These are phyloP conservation scores for Lycaon pictus DNA, from an alignment of 2,113 vertebrate species.

Conservation along the genomic window DNA sequence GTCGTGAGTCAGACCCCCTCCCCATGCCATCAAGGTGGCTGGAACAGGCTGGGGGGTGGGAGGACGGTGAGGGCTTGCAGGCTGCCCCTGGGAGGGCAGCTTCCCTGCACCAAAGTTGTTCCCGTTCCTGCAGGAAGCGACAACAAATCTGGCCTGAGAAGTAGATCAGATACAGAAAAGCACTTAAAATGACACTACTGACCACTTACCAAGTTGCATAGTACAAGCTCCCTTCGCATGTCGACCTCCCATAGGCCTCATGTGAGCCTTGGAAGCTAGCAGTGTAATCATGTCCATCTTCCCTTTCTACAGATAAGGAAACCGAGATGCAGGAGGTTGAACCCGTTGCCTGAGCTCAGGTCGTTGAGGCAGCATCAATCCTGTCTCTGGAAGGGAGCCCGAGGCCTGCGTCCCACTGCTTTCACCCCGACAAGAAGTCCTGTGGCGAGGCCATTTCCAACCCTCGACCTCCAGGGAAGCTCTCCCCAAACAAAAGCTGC, in stretches of 20 bases:
- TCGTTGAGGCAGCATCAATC: too few relatives aligned
- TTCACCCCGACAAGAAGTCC: neutral
- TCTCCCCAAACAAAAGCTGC: neutral
- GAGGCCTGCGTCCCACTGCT: too few relatives aligned
- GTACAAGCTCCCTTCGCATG: neutral
- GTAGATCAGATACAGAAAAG: neutral
- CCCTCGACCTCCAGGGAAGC: accelerated
- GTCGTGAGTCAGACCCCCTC: neutral
- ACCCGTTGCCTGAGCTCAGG: neutral
- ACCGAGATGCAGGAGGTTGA: neutral
- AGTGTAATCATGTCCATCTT: neutral
- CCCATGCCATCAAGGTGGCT: neutral
- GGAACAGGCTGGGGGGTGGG: too few relatives aligned
- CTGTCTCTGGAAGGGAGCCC: neutral
- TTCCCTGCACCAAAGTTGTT: neutral
- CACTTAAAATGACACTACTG: neutral
- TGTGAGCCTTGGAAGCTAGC: neutral
- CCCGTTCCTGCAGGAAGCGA: neutral
- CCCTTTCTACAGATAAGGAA: neutral
- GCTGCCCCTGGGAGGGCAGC: neutral
- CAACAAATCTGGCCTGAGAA: neutral
- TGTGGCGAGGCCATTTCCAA: accelerated
- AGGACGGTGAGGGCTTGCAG: neutral
- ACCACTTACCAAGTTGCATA: neutral
- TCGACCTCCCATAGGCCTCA: neutral